Conservation (phyloP, 2,888 invertebrate species). For the Epirrhoe alternata region DNA sequence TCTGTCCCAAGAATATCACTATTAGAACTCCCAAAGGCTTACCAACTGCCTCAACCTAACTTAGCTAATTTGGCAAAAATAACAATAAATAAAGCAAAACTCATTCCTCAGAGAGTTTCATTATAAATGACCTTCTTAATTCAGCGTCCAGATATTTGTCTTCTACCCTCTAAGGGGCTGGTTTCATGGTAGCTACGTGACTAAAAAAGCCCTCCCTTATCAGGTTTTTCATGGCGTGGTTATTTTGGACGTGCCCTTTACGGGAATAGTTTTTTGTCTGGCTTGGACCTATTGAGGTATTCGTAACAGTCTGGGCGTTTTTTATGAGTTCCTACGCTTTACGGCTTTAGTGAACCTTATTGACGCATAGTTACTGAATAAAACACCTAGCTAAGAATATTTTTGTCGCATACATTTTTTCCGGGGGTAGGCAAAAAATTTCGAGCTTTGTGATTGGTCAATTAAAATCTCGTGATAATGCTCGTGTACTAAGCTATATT, state of each 20-base stretch:
- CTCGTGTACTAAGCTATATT: no score
- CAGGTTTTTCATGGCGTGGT: conserved; percentile 32
- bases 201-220: conserved; percentile 35
- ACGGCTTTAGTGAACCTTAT: background rate
- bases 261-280: conserved; percentile 13
- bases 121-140: conserved; percentile 40
- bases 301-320: background rate
- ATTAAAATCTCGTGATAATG: no score
- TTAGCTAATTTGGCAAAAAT: conserved; percentile 32
- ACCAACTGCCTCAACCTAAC: conserved; percentile 14
- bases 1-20: background rate
- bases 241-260: conserved; percentile 24
- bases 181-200: conserved; percentile 40
- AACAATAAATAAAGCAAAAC: conserved; percentile 32
- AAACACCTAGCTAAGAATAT: no score
- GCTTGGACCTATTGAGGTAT: conserved; percentile 1
- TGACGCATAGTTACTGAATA: no score
- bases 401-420: no score
- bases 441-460: no score
- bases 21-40: background rate
- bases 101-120: conserved; percentile 28
- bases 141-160: conserved; percentile 36
- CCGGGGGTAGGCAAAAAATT: no score
- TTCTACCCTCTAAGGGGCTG: conserved; percentile 22
- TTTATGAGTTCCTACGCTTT: background rate